A percentile compares a stretch with the other conserved stretches of the same genome.
phyloP scores from a whole-genome alignment of 1,140 invertebrate species.

The Ostrea denselamellosa region DNA sequence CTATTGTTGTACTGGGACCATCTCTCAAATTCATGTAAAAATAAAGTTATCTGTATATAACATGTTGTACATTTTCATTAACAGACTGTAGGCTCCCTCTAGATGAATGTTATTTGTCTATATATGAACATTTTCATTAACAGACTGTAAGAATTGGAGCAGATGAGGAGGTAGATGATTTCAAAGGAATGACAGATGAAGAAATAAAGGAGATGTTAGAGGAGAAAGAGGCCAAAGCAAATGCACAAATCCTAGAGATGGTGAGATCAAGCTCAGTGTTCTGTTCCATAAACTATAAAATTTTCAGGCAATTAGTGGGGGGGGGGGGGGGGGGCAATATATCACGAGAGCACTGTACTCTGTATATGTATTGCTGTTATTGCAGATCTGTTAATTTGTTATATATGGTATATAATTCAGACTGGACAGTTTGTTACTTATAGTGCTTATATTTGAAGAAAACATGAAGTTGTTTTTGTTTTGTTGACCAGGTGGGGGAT shows the following conservation, averaged over 20 bases:
- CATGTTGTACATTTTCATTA: too few species aligned
- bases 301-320: too few species aligned
- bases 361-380: too few species aligned
- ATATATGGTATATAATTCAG: too few species aligned
- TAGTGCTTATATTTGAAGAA: too few species aligned
- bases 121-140: constrained; percentile 35
- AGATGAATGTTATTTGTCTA: neutral
- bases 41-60: neutral
- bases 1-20: too few species aligned
- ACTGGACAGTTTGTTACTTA: too few species aligned
- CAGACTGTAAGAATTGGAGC: constrained; percentile 82
- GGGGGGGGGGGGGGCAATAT: too few species aligned
- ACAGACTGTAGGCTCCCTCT: neutral
- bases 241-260: constrained; percentile 98
- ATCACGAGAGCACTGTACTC: too few species aligned
- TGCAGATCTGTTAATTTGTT: too few species aligned
- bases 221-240: constrained; percentile 95
- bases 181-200: constrained; percentile 88
- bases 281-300: too few species aligned
- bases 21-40: too few species aligned
- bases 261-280: constrained; percentile 73
- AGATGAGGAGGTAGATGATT: constrained; percentile 97
- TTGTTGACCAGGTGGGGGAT: constrained; percentile 87
- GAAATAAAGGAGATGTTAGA: constrained; percentile 94
- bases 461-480: neutral